Evolutionary conservation across 2,888 invertebrate genomes (phyloP).

Genomic region (Timema podura): DNA sequence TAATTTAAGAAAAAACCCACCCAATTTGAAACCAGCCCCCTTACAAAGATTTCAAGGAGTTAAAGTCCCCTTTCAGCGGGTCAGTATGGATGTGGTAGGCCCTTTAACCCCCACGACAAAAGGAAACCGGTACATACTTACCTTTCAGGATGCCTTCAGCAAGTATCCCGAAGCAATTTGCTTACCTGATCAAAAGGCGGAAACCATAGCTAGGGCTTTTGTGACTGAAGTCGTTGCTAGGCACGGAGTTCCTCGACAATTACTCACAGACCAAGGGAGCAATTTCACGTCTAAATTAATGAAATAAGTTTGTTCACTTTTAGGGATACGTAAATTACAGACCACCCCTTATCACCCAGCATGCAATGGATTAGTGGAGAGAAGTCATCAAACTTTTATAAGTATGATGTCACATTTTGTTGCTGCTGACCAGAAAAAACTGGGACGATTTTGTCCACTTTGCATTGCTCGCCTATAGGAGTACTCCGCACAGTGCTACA

Average conservation of each 20-base stretch:
- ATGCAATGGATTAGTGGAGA: constrained; percentile 13
- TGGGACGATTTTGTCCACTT: too few relatives aligned
- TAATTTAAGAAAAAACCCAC: not conserved
- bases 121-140: constrained; percentile 13
- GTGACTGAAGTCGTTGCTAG: not conserved
- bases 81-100: constrained; percentile 12
- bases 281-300: not conserved
- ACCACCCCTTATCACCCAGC: constrained; percentile 12
- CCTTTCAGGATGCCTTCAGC: constrained; percentile 5
- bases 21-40: not conserved
- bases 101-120: not conserved
- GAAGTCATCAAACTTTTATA: constrained; percentile 3
- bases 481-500: too few relatives aligned
- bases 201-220: not conserved
- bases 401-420: too few relatives aligned
- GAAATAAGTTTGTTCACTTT: not conserved
- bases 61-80: not conserved
- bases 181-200: constrained; percentile 4
- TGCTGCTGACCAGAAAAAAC: too few relatives aligned
- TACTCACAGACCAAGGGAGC: not conserved
- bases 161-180: constrained; percentile 10
- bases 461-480: too few relatives aligned
- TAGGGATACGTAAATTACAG: constrained; percentile 9
- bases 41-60: constrained; percentile 4
- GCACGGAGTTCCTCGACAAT: not conserved